phyloP scores from a whole-genome alignment of 2,888 invertebrate genomes.

The Acrobasis suavella region DNA sequence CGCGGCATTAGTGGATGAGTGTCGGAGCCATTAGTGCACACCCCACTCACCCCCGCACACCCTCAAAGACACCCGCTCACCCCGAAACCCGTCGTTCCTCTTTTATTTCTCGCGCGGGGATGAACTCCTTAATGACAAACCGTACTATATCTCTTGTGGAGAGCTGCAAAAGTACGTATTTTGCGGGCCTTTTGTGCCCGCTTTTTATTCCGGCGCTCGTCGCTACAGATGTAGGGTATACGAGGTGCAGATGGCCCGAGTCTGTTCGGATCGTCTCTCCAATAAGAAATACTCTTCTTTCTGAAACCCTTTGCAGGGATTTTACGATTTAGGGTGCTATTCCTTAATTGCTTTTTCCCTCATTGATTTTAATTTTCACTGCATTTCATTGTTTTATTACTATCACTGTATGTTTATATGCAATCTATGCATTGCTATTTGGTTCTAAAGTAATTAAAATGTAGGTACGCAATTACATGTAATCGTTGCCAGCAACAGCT shows the following conservation, averaged over 20 bases:
- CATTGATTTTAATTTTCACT: neutral
- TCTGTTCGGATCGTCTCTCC: constrained; percentile 55
- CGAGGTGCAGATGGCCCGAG: constrained; percentile 57
- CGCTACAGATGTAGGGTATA: constrained; percentile 46
- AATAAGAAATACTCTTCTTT: constrained; percentile 61
- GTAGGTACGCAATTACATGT: neutral
- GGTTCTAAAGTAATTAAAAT: neutral
- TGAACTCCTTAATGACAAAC: constrained; percentile 83
- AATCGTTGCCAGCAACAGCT: neutral
- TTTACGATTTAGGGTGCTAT: constrained; percentile 43
- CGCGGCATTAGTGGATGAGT: constrained; percentile 83
- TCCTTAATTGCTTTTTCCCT: constrained; percentile 37
- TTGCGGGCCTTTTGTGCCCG: constrained; percentile 80
- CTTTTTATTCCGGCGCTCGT: constrained; percentile 71
- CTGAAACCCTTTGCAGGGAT: constrained; percentile 54
- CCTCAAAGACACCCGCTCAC: constrained; percentile 47
- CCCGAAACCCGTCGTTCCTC: constrained; percentile 73
- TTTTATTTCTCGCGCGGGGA: constrained; percentile 83
- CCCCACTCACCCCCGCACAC: constrained; percentile 42
- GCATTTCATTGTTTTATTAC: neutral
- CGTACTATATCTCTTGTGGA: constrained; percentile 83
- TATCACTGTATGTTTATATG: no score
- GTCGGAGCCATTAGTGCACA: constrained; percentile 80
- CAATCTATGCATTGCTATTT: neutral
- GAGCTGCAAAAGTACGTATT: constrained; percentile 82